phyloP scores from a whole-genome alignment of 2,113 vertebrate genomes.

The Ophiodon elongatus region DNA sequence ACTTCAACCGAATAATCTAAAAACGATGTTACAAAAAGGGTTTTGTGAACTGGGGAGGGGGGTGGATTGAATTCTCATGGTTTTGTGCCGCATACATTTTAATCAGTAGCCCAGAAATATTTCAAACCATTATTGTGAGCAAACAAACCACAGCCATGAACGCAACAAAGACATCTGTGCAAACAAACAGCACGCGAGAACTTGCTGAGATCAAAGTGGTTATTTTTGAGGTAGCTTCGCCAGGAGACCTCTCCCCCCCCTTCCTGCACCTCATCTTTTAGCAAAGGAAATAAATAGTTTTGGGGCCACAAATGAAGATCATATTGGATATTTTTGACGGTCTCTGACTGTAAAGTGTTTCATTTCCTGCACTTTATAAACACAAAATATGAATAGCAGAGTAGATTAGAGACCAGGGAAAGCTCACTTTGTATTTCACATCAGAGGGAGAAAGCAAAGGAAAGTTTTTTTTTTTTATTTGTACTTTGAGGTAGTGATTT shows the following conservation, averaged over 20 bases:
- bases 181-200: slow-evolving; percentile 16
- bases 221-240: slow-evolving; percentile 38
- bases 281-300: slow-evolving; percentile 23
- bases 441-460: neutral
- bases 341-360: slow-evolving; percentile 8
- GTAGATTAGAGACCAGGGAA: neutral
- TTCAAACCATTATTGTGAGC: slow-evolving; percentile 19
- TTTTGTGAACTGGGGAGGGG: no score
- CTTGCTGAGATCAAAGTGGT: slow-evolving; percentile 31
- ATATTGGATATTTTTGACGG: slow-evolving; percentile 12
- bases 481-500: neutral
- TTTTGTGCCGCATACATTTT: slow-evolving; percentile 17
- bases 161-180: slow-evolving; percentile 43
- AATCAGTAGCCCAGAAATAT: slow-evolving; percentile 21
- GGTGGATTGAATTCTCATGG: neutral
- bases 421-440: neutral
- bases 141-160: slow-evolving; percentile 9
- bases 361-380: slow-evolving; percentile 21
- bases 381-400: slow-evolving; percentile 21
- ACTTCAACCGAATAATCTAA: neutral
- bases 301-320: neutral
- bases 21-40: neutral
- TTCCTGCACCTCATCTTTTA: neutral
- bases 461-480: neutral
- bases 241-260: neutral